Evolutionary conservation across 2,888 invertebrate species (phyloP).

Genomic region (Ametastegia equiseti): DNA sequence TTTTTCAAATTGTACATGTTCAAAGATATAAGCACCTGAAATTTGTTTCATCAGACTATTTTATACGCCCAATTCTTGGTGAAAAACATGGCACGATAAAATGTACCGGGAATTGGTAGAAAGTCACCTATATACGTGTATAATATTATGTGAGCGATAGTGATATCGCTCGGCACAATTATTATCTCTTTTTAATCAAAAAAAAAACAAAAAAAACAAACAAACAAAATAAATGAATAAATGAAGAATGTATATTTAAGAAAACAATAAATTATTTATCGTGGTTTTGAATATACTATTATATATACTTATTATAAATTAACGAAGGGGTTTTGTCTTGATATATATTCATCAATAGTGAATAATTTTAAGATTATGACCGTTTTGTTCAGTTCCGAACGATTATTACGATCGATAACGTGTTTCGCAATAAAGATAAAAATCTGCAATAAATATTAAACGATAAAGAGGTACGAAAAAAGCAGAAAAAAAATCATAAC

Average conservation of each 20-base stretch:
- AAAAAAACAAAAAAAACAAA: background rate
- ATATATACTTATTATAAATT: background rate
- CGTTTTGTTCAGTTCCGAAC: conserved; percentile 43
- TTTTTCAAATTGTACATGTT: no score
- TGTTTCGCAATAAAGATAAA: background rate
- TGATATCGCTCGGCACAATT: conserved; percentile 23
- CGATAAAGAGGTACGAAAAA: background rate
- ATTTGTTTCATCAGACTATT: no score
- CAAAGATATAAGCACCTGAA: no score
- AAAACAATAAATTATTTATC: background rate
- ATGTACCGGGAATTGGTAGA: no score
- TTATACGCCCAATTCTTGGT: no score
- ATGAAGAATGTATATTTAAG: background rate
- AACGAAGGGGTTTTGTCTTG: conserved; percentile 8
- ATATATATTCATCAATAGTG: background rate
- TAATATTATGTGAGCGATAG: background rate
- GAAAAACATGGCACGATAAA: no score
- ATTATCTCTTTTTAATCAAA: conserved; percentile 26
- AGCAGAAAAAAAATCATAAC: no score
- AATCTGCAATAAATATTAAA: background rate
- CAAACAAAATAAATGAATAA: background rate
- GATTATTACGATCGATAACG: conserved; percentile 19
- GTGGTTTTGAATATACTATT: background rate
- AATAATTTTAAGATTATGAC: background rate
- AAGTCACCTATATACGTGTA: no score